Conservation (phyloP, 2,888 invertebrate genomes). For the Pristionchus japonicus region DNA sequence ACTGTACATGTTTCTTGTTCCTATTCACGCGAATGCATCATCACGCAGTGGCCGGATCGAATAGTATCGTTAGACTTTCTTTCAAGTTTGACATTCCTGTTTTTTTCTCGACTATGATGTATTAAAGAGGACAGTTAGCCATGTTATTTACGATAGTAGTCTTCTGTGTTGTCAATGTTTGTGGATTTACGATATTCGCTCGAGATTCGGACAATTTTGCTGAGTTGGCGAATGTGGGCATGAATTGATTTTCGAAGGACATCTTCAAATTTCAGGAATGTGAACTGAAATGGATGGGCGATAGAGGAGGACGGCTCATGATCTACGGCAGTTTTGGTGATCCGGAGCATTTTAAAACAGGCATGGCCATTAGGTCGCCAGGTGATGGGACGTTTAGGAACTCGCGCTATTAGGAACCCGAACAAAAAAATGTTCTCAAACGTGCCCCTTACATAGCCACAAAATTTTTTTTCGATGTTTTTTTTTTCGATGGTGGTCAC, state of each 20-base stretch:
- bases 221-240: neutral
- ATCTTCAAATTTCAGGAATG: neutral
- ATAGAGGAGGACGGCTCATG: neutral
- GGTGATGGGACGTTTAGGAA: no score
- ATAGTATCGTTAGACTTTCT: neutral
- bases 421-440: no score
- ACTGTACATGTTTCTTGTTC: neutral
- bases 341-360: neutral
- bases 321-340: neutral
- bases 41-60: neutral
- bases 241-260: neutral
- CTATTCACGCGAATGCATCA: neutral
- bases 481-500: neutral
- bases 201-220: neutral
- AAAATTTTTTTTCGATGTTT: neutral
- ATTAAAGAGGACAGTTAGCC: neutral
- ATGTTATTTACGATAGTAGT: no score
- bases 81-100: neutral
- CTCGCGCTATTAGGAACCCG: no score
- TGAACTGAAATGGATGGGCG: neutral
- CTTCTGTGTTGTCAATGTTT: neutral
- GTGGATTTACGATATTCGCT: neutral
- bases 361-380: no score
- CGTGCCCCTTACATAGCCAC: no score
- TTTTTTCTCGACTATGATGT: neutral